These are phyloP conservation scores for Caretta caretta DNA, from an alignment of 2,113 vertebrate genomes.

Conservation along the genomic window DNA sequence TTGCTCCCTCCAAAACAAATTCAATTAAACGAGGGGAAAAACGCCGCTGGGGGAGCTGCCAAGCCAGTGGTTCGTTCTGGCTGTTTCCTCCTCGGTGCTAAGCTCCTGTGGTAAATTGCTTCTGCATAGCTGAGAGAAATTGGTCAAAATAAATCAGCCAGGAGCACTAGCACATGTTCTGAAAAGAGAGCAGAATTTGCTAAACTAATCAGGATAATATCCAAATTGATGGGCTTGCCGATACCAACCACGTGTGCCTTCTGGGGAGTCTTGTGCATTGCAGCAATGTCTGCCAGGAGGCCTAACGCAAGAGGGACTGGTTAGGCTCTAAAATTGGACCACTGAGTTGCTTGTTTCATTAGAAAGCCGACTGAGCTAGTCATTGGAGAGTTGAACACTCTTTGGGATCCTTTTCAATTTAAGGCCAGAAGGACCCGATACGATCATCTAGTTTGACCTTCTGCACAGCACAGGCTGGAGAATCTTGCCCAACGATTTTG, in stretches of 20 bases:
- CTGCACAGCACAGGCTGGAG: background rate
- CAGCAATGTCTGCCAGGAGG: background rate
- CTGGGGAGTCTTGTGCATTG: rapidly evolving
- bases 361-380: background rate
- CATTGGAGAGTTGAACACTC: background rate
- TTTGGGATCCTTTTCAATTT: background rate
- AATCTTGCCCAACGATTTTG: background rate
- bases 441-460: background rate
- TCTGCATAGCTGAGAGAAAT: constrained; percentile 61
- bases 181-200: background rate
- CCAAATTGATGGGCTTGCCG: background rate
- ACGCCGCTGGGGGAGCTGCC: constrained; percentile 55
- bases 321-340: background rate
- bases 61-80: constrained; percentile 52
- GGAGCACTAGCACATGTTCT: constrained; percentile 52
- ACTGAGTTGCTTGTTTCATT: background rate
- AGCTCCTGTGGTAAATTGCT: constrained; percentile 46
- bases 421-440: background rate
- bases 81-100: background rate
- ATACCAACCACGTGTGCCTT: rapidly evolving
- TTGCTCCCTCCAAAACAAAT: constrained; percentile 60
- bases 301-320: background rate
- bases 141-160: constrained; percentile 63
- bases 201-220: background rate
- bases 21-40: constrained; percentile 66